phyloP scores from a whole-genome alignment of 1,140 invertebrate genomes.

The Holotrichia oblita region DNA sequence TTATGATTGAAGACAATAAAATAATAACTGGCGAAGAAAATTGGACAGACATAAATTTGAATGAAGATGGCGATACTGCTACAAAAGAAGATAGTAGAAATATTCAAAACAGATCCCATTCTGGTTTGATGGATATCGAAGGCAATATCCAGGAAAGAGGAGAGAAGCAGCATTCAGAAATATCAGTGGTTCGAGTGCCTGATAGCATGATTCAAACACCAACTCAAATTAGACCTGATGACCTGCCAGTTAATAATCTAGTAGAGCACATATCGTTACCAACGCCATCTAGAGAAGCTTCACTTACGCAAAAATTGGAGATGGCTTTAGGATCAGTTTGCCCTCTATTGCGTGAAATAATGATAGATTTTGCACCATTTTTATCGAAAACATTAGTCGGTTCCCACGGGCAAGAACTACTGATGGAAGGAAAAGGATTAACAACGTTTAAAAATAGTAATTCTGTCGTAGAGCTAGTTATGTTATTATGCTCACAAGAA shows the following conservation, averaged over 20 bases:
- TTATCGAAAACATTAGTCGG: constrained; percentile 97
- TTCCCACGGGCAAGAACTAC: constrained; percentile 97
- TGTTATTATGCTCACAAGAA: constrained; percentile 99
- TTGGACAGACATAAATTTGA: constrained; percentile 92
- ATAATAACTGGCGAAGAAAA: constrained; percentile 77
- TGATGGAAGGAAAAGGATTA: constrained; percentile 97
- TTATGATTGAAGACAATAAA: constrained; percentile 74
- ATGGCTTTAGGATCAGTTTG: constrained; percentile 95
- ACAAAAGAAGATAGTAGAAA: constrained; percentile 72
- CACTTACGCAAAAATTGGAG: constrained; percentile 93
- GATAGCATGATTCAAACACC: constrained; percentile 65
- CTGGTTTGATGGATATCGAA: constrained; percentile 62
- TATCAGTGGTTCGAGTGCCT: constrained; percentile 76
- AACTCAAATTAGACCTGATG: constrained; percentile 69
- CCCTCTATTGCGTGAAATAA: constrained; percentile 94
- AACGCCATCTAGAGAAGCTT: constrained; percentile 84
- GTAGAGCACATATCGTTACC: constrained; percentile 77
- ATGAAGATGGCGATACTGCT: constrained; percentile 78
- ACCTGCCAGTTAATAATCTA: constrained; percentile 74
- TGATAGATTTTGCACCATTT: constrained; percentile 98
- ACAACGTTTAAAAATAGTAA: constrained; percentile 97
- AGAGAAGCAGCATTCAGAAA: constrained; percentile 76
- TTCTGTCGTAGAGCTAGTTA: constrained; percentile 97
- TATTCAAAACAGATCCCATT: constrained; percentile 67
- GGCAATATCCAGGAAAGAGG: constrained; percentile 68